Conservation (phyloP, 2,888 invertebrate species). For the Margaritifera margaritifera region DNA sequence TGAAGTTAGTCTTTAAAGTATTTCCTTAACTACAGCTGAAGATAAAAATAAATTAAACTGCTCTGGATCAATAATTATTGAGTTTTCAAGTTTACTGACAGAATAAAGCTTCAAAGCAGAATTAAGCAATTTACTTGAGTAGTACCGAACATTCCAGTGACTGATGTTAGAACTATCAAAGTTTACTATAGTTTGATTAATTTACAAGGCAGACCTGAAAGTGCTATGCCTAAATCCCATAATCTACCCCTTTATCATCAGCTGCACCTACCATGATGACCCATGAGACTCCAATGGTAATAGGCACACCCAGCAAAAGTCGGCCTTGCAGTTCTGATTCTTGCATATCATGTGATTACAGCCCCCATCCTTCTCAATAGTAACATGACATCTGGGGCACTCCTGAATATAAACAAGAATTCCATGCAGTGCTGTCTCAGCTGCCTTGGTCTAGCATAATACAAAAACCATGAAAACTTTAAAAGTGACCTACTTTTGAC, state of each 20-base stretch:
- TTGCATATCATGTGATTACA: slow-evolving; percentile 99
- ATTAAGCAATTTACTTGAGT: too few species aligned
- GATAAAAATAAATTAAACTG: too few species aligned
- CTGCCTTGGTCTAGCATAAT: not conserved
- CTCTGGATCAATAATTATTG: too few species aligned
- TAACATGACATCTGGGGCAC: slow-evolving; percentile 96
- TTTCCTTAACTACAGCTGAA: too few species aligned
- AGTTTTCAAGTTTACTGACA: too few species aligned
- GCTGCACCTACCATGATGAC: slow-evolving; percentile 84
- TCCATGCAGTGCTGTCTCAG: too few species aligned
- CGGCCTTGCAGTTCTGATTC: slow-evolving; percentile 96
- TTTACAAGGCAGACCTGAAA: not conserved
- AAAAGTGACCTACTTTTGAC: not conserved
- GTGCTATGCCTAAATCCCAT: not conserved
- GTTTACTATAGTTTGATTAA: not conserved
- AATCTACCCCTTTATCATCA: not conserved
- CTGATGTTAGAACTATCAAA: not conserved
- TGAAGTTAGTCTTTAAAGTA: too few species aligned
- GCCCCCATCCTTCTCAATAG: slow-evolving; percentile 87
- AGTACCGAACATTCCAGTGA: too few species aligned
- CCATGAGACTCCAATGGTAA: slow-evolving; percentile 99
- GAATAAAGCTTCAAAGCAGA: too few species aligned
- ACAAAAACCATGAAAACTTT: not conserved
- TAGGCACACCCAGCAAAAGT: slow-evolving; percentile 99
- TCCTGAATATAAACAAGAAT: slow-evolving; percentile 76